These are phyloP conservation scores for Chaetodon trifascialis DNA, from an alignment of 2,113 vertebrate genomes.

Conservation along the genomic window DNA sequence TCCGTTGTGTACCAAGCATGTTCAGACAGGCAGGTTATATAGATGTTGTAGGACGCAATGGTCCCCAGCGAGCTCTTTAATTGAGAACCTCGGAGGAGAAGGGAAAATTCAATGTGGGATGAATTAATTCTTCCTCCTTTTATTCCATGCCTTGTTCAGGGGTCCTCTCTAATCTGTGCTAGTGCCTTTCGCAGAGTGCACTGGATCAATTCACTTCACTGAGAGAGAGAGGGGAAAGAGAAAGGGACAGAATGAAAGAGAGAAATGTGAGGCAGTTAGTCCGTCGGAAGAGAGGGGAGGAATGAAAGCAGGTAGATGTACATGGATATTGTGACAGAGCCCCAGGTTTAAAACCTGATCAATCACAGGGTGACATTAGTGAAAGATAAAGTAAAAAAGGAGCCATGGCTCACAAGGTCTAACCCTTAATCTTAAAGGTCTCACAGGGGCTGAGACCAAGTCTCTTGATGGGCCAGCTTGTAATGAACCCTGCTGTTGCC, in stretches of 20 bases:
- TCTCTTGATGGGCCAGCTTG: background rate
- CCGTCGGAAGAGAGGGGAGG: background rate
- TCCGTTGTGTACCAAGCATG: constrained; percentile 13
- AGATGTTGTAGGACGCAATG: constrained; percentile 44
- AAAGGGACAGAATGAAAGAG: background rate
- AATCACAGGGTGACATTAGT: background rate
- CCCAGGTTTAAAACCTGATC: constrained; percentile 31
- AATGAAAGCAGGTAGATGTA: background rate
- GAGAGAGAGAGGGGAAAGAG: constrained; percentile 9
- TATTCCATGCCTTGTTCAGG: constrained; percentile 61
- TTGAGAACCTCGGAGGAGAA: constrained; percentile 70
- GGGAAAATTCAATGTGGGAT: constrained; percentile 65
- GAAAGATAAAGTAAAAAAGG: background rate
- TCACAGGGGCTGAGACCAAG: constrained; percentile 9
- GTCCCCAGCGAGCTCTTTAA: constrained; percentile 67
- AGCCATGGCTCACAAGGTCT: background rate
- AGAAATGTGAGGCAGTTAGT: constrained; percentile 11
- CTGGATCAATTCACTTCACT: constrained; percentile 71
- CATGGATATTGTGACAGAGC: background rate
- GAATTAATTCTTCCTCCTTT: constrained; percentile 74
- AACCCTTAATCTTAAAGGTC: constrained; percentile 19
- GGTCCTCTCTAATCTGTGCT: constrained; percentile 76
- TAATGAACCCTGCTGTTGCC: constrained; percentile 15
- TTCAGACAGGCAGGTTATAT: constrained; percentile 41
- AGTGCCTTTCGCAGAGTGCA: constrained; percentile 70